phyloP scores from a whole-genome alignment of 2,113 vertebrate genomes.

The Anser brachyrhynchus region DNA sequence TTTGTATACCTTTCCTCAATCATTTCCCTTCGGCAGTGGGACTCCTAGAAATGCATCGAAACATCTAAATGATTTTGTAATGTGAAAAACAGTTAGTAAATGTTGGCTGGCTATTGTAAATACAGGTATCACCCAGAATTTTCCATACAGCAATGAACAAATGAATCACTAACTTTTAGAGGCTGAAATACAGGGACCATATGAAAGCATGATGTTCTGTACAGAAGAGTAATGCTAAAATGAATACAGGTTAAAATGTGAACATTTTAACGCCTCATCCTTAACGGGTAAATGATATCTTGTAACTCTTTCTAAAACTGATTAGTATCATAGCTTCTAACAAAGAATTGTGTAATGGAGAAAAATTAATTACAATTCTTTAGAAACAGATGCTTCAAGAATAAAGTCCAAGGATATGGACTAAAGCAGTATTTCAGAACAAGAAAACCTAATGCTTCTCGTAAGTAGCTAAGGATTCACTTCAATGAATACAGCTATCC shows the following conservation, averaged over 20 bases:
- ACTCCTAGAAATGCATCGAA: constrained; percentile 78
- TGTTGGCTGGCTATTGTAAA: background rate
- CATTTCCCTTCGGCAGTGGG: constrained; percentile 76
- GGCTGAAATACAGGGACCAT: background rate
- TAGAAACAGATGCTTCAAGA: background rate
- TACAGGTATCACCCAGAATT: background rate
- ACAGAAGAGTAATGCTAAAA: background rate
- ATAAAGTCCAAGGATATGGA: background rate
- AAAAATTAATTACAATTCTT: background rate
- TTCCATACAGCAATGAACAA: background rate
- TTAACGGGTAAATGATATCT: background rate
- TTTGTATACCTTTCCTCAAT: constrained; percentile 81
- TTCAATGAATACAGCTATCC: background rate
- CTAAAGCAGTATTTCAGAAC: background rate
- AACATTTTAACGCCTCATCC: background rate
- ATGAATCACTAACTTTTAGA: background rate
- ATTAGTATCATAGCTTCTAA: background rate
- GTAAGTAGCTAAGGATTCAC: background rate
- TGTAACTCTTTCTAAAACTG: background rate
- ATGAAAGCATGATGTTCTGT: background rate
- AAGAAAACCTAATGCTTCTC: background rate
- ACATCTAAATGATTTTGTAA: background rate
- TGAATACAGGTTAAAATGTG: background rate
- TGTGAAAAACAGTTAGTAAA: background rate
- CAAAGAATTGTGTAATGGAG: background rate